phyloP scores from a whole-genome alignment of 2,113 vertebrate genomes.

The Xiphophorus couchianus region DNA sequence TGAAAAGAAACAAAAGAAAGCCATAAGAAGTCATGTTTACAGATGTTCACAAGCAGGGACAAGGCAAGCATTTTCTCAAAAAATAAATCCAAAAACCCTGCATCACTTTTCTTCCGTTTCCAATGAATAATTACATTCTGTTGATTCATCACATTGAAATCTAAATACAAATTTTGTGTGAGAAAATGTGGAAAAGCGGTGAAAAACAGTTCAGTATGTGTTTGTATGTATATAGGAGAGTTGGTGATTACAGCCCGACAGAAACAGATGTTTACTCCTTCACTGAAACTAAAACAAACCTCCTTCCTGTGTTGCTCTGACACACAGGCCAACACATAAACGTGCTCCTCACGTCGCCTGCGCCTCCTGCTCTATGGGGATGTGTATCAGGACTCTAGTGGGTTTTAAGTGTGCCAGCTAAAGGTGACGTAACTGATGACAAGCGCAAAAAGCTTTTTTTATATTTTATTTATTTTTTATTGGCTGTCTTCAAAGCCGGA shows the following conservation, averaged over 20 bases:
- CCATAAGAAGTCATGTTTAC: not conserved
- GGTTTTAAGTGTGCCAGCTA: conserved; percentile 36
- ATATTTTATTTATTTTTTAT: not conserved
- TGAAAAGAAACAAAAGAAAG: not conserved
- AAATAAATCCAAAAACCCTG: not conserved
- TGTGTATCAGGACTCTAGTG: conserved; percentile 20
- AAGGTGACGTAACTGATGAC: conserved; percentile 45
- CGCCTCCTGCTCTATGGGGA: conserved; percentile 6
- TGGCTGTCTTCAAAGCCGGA: conserved; percentile 29
- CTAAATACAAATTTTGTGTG: not conserved
- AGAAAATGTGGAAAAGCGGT: not conserved
- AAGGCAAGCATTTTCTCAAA: no score
- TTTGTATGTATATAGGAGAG: not conserved
- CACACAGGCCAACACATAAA: not conserved
- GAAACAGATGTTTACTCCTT: conserved; percentile 40
- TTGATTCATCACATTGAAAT: not conserved
- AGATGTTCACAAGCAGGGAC: not conserved
- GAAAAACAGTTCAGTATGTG: not conserved
- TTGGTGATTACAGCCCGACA: conserved; percentile 39
- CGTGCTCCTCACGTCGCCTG: not conserved
- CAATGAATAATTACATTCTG: not conserved
- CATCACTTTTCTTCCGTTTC: not conserved
- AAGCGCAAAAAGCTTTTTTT: conserved; percentile 19
- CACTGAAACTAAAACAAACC: conserved; percentile 53
- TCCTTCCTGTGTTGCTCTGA: conserved; percentile 18